Conservation (phyloP, 1,140 invertebrate species). For the Chlorops oryzae region DNA sequence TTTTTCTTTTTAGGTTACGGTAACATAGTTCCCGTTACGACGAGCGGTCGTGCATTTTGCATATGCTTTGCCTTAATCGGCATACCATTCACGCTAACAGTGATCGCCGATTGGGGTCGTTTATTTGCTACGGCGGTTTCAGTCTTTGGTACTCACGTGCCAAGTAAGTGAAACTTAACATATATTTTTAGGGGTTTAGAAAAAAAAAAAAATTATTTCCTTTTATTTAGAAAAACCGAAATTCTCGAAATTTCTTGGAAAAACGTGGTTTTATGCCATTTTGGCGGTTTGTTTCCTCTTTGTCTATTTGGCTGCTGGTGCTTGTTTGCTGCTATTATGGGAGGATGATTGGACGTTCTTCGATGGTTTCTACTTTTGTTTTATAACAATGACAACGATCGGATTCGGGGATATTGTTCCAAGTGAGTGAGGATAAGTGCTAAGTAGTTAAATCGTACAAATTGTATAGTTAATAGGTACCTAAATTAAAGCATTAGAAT, state of each 20-base stretch:
- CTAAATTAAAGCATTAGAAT: neutral
- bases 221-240: constrained; percentile 30
- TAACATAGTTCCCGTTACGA: constrained; percentile 86
- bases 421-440: constrained; percentile 56
- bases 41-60: constrained; percentile 78
- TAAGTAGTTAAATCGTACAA: too few relatives aligned
- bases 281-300: constrained; percentile 67
- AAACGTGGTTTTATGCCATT: constrained; percentile 59
- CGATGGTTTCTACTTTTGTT: constrained; percentile 90
- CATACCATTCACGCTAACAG: constrained; percentile 86
- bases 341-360: constrained; percentile 87
- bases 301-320: constrained; percentile 70
- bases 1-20: constrained; percentile 71
- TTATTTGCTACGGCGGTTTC: constrained; percentile 77
- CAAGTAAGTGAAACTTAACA: constrained; percentile 33
- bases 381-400: constrained; percentile 92
- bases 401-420: constrained; percentile 89
- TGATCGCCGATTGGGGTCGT: constrained; percentile 86
- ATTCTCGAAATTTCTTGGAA: constrained; percentile 48
- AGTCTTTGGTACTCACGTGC: constrained; percentile 56
- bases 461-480: neutral
- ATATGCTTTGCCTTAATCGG: constrained; percentile 90
- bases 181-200: neutral
- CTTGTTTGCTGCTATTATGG: constrained; percentile 66
- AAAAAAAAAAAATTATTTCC: constrained; percentile 7